Percentiles rank a stretch among this genome's conserved stretches.
Evolutionary conservation across 1,140 invertebrate genomes (phyloP).

Genomic region (Tetramorium alpestre): DNA sequence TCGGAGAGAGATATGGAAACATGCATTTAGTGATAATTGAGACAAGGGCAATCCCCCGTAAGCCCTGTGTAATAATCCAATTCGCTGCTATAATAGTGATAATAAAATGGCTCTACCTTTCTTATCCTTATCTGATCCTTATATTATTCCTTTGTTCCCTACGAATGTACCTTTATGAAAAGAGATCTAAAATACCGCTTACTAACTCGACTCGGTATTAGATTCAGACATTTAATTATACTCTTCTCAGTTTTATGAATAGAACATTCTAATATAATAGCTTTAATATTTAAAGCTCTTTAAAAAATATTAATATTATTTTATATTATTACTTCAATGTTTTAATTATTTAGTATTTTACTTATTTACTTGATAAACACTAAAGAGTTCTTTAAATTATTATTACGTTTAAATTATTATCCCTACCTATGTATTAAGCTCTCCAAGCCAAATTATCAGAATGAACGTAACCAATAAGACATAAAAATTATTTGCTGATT

Average conservation of each 20-base stretch:
- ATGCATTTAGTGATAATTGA: slow-evolving; percentile 38
- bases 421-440: no score
- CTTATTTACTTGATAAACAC: neutral
- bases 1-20: neutral
- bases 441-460: no score
- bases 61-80: slow-evolving; percentile 26
- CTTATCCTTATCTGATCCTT: slow-evolving; percentile 38
- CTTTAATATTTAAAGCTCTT: neutral
- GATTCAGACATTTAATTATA: slow-evolving; percentile 36
- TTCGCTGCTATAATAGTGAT: slow-evolving; percentile 24
- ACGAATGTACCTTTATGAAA: slow-evolving; percentile 15
- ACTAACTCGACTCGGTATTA: neutral
- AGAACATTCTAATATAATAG: neutral
- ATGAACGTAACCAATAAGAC: no score
- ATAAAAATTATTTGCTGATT: no score
- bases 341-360: neutral
- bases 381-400: neutral
- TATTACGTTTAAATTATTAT: neutral
- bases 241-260: neutral
- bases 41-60: slow-evolving; percentile 18
- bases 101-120: slow-evolving; percentile 16
- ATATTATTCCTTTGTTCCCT: slow-evolving; percentile 28
- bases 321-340: neutral
- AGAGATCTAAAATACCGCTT: slow-evolving; percentile 27
- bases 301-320: neutral